Base-by-base conservation (phyloP, 2,888 invertebrate species). In the Herminia tarsipennalis region DNA sequence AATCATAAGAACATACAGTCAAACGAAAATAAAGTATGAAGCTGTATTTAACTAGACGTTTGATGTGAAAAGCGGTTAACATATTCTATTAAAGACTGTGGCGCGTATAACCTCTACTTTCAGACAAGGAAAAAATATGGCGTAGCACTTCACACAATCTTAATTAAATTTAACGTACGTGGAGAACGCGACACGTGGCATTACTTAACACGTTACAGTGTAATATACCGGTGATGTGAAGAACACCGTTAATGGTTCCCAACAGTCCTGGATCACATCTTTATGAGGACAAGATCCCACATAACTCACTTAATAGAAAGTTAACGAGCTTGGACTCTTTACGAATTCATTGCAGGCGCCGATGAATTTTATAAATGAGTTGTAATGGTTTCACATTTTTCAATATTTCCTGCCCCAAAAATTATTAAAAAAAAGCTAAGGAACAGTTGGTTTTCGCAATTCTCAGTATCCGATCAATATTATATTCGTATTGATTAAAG, bases 311-410 rank as follows among this genome's bases (percentile, higher is more conserved):
- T 30, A 50, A 61, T 47, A 56, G 50, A 56, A 58, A 50, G 24
- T 48, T 60, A 51, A 56, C 41, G 61, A 47, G 27, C 44, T 35
- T 46, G 18, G 44, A 44, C 36, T 50, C 32, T 28, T 53, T 38
- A 43, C 10, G 38, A 47, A 56, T 58, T 58, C 42, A 38, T 27
- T 21, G 38, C 51, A 47, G 42, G 28, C 28, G 21, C 6, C 43
- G 46, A 48, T 53, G 50, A 52, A 21, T 47, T 52, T 60, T 45
- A 41, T 60, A 51, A 56, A 65, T 51, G 49, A 33, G 34, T 25
- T 43, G 32, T 56, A 56, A 56, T 54, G 35, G 42, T 48, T 54
- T 65, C 61, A 63, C 61, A 67, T 60, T 69, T 10, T 73, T 62
- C 50, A 33, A 56, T 53, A 18, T 36, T 27, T 4, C 16, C 35